A percentile compares a stretch with the other conserved stretches of the same genome.
phyloP scores from a whole-genome alignment of 2,113 vertebrate genomes.

The Cygnus atratus region DNA sequence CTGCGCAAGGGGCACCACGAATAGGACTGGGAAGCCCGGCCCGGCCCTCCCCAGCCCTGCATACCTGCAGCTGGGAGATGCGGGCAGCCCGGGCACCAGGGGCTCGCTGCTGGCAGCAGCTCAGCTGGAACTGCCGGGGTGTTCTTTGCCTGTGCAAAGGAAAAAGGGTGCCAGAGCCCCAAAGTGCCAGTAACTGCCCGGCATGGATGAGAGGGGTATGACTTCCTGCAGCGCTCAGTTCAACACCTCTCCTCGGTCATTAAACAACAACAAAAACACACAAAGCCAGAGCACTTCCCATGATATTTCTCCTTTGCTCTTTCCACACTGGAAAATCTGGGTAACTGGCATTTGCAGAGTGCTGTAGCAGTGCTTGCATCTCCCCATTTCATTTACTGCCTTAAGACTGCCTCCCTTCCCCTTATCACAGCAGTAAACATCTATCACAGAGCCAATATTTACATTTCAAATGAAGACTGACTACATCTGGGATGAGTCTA shows the following conservation, averaged over 20 bases:
- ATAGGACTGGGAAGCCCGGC: neutral
- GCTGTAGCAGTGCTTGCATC: neutral
- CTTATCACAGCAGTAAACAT: neutral
- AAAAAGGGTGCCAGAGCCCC: accelerated
- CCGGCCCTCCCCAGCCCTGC: accelerated
- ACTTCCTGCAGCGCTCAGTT: neutral
- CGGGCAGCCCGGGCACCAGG: accelerated
- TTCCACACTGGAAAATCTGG: neutral
- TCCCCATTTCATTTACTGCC: neutral
- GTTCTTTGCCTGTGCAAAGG: accelerated
- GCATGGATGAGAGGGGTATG: accelerated
- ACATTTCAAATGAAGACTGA: neutral
- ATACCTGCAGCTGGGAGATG: neutral
- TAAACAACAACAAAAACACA: neutral
- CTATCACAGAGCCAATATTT: neutral
- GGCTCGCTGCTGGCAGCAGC: neutral
- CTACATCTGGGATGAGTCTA: neutral
- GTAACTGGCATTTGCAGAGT: neutral
- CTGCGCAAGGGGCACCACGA: neutral
- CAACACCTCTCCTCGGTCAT: neutral
- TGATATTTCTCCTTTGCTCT: neutral
- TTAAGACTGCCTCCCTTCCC: neutral
- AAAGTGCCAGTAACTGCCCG: neutral
- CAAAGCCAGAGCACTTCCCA: neutral
- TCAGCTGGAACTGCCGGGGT: neutral